Percentiles rank a stretch among this genome's conserved stretches.
These are phyloP conservation scores for Micoletzkya japonica DNA, from an alignment of 2,888 invertebrate species.

Conservation along the genomic window DNA sequence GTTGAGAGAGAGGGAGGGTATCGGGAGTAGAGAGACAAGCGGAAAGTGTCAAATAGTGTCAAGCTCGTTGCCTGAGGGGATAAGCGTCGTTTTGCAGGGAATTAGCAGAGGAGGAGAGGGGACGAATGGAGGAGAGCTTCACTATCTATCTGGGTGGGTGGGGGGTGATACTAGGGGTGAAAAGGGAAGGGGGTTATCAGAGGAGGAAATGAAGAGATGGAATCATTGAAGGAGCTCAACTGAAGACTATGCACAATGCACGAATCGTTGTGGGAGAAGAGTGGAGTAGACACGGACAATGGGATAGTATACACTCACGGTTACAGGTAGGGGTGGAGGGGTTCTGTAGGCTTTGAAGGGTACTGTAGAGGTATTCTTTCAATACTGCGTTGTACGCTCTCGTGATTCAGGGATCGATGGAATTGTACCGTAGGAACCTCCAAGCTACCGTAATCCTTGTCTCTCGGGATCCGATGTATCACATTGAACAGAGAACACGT, in stretches of 20 bases:
- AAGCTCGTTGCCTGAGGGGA: too few species aligned
- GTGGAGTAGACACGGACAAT: too few species aligned
- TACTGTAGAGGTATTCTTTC: background rate
- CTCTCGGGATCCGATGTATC: conserved; percentile 73
- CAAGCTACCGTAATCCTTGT: conserved; percentile 84
- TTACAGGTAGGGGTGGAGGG: conserved; percentile 3
- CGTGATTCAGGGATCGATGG: conserved; percentile 71
- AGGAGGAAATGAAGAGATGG: background rate
- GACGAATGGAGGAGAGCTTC: conserved; percentile 25
- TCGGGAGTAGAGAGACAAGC: too few species aligned
- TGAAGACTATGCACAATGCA: conserved; percentile 97
- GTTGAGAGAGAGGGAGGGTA: background rate
- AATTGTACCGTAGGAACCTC: conserved; percentile 87
- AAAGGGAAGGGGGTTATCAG: background rate
- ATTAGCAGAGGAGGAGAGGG: background rate
- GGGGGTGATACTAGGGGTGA: background rate
- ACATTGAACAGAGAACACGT: conserved; percentile 59
- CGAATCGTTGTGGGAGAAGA: conserved; percentile 66
- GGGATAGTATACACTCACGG: conserved; percentile 7
- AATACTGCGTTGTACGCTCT: background rate
- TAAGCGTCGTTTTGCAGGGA: background rate
- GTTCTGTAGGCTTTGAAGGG: background rate
- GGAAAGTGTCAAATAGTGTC: too few species aligned
- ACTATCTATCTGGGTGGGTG: conserved; percentile 28
- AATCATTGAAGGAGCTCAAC: conserved; percentile 77